These are phyloP conservation scores for Prinia subflava DNA, from an alignment of 2,113 vertebrate genomes.

Conservation along the genomic window DNA sequence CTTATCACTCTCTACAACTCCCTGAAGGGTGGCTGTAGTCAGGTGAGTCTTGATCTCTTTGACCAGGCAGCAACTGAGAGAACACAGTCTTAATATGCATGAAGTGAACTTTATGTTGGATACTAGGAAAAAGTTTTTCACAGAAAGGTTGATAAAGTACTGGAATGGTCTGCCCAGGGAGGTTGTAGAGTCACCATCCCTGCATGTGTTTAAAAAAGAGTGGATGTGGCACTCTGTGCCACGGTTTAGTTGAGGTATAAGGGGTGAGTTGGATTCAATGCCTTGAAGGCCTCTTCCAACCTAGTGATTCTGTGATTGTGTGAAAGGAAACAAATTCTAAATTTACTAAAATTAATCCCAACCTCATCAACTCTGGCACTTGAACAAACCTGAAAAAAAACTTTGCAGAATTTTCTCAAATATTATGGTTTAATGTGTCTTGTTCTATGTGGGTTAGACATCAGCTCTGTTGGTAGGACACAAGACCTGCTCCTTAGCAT, in stretches of 20 bases:
- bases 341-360: background rate
- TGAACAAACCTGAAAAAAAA: background rate
- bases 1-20: background rate
- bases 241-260: background rate
- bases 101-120: background rate
- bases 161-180: background rate
- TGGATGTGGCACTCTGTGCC: background rate
- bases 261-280: background rate
- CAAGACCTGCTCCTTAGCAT: background rate
- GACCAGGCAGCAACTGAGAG: background rate
- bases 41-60: background rate
- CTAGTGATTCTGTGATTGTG: background rate
- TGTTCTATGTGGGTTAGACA: accelerated
- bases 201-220: background rate
- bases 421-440: background rate
- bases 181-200: background rate
- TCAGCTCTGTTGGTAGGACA: background rate
- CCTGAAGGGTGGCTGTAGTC: background rate
- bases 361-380: background rate
- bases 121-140: background rate
- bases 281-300: background rate
- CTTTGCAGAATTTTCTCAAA: background rate
- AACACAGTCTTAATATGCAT: background rate
- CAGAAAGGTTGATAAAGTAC: background rate
- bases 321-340: background rate